Evolutionary conservation across 2,113 vertebrate species (phyloP).

Genomic region (Agelaius tricolor): DNA sequence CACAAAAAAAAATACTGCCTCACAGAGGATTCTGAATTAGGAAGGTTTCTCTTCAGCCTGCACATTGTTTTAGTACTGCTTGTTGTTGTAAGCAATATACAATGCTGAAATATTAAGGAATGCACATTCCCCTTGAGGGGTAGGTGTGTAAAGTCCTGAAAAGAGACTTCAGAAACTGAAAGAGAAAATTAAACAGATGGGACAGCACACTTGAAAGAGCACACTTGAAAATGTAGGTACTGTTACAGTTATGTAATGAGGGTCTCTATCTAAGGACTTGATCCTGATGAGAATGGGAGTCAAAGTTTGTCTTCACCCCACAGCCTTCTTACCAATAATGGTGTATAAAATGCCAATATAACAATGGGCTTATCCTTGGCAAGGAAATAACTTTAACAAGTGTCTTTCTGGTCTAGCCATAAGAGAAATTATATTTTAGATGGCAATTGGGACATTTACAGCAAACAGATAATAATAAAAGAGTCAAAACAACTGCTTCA

Average conservation of each 20-base stretch:
- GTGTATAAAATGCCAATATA: neutral
- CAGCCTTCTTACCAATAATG: neutral
- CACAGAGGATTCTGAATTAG: neutral
- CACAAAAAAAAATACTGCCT: neutral
- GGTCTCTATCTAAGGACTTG: neutral
- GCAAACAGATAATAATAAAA: neutral
- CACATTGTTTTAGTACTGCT: neutral
- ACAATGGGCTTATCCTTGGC: neutral
- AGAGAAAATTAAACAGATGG: neutral
- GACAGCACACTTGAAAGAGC: neutral
- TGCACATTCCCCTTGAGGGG: neutral
- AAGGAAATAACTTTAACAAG: neutral
- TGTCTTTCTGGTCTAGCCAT: neutral
- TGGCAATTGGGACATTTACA: neutral
- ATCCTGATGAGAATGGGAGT: neutral
- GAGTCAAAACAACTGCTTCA: neutral
- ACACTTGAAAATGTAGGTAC: neutral
- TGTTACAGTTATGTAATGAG: rapidly evolving
- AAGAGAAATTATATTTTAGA: neutral
- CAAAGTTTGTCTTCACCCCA: neutral
- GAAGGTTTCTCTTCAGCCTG: neutral
- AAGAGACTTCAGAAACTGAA: neutral
- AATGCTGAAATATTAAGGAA: neutral
- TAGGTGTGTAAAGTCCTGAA: neutral
- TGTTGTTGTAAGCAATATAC: neutral